Evolutionary conservation across 2,113 vertebrate genomes (phyloP).

Genomic region (Scytalopus superciliaris): DNA sequence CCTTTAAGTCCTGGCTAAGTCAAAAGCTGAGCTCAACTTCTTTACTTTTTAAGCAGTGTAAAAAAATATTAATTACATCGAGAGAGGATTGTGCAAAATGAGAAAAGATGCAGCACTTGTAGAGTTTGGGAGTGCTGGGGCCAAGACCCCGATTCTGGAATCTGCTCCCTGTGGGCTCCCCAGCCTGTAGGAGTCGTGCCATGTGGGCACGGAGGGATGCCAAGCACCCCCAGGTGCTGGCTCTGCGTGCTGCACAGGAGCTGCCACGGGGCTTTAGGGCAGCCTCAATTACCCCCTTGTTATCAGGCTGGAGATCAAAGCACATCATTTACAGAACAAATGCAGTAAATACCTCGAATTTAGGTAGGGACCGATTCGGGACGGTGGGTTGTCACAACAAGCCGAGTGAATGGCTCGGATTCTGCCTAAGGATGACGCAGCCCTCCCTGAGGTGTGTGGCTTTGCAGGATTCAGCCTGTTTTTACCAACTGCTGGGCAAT

Average conservation of each 20-base stretch:
- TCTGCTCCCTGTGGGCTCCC: background rate
- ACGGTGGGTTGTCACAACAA: background rate
- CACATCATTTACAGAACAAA: constrained; percentile 3
- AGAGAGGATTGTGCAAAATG: background rate
- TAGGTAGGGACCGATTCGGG: background rate
- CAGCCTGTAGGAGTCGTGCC: fast-evolving
- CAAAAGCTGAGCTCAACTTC: background rate
- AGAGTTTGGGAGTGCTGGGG: background rate
- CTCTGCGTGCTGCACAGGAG: background rate
- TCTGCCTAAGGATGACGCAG: background rate
- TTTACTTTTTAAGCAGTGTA: background rate
- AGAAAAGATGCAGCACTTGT: fast-evolving
- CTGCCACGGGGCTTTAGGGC: background rate
- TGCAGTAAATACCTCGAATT: constrained; percentile 12
- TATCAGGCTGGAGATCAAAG: constrained; percentile 48
- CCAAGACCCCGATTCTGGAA: background rate
- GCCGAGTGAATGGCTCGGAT: too few relatives aligned
- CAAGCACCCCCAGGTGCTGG: background rate
- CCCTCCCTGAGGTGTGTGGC: background rate
- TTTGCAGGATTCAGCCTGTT: background rate
- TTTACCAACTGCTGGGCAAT: background rate
- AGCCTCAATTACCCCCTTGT: background rate
- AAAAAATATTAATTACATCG: fast-evolving
- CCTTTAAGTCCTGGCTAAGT: background rate
- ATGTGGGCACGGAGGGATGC: background rate